phyloP scores from a whole-genome alignment of 2,113 vertebrate species.

The Ictalurus furcatus region DNA sequence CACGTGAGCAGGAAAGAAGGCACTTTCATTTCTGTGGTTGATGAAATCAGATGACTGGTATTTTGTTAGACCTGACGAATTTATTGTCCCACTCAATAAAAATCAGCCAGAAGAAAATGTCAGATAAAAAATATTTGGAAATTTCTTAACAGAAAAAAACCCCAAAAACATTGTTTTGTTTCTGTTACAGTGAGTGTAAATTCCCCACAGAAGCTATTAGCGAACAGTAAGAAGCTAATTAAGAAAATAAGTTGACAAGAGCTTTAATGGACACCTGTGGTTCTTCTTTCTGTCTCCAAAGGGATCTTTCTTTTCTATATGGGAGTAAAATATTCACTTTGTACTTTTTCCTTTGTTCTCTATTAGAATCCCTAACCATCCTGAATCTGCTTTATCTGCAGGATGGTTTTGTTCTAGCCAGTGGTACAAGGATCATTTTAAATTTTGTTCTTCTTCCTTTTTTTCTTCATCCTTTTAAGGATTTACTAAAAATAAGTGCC shows the following conservation, averaged over 20 bases:
- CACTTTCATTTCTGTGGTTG: neutral
- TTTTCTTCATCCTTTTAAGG: slow-evolving; percentile 28
- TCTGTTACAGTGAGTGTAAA: neutral
- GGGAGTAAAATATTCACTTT: slow-evolving; percentile 9
- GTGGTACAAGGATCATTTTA: too few relatives aligned
- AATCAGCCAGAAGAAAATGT: neutral
- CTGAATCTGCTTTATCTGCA: neutral
- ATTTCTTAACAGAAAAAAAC: neutral
- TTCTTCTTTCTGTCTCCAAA: slow-evolving; percentile 17
- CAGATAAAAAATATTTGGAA: neutral
- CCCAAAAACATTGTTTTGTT: neutral
- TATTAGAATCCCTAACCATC: neutral
- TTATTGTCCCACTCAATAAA: neutral
- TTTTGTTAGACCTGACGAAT: neutral
- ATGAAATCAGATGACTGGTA: neutral
- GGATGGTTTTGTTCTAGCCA: neutral
- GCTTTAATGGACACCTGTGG: neutral
- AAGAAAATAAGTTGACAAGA: neutral
- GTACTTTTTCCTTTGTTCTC: slow-evolving; percentile 10
- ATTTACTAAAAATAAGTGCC: slow-evolving; percentile 23
- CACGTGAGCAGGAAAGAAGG: too few relatives aligned
- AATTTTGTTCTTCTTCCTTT: neutral
- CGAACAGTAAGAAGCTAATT: neutral
- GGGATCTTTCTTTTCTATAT: slow-evolving; percentile 14
- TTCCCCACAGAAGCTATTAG: neutral